Conservation (phyloP, 2,888 invertebrate genomes). For the Apomyelois bistriatella region DNA sequence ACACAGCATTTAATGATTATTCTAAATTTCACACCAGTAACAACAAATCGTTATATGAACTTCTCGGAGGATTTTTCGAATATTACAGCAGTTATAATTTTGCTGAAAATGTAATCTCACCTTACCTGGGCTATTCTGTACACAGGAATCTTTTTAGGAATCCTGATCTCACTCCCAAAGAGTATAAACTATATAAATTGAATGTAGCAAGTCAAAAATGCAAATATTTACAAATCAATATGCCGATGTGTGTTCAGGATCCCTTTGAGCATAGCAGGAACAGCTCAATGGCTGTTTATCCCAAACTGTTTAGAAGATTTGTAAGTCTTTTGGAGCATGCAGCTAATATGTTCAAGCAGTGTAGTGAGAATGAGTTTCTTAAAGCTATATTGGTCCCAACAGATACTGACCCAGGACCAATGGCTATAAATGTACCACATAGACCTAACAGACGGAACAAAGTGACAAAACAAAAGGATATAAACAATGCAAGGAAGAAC, state of each 20-base stretch:
- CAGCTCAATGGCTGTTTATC: conserved; percentile 44
- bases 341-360: conserved; percentile 29
- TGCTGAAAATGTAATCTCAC: conserved; percentile 75
- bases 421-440: background rate
- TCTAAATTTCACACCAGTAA: conserved; percentile 29
- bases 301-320: conserved; percentile 29
- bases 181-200: conserved; percentile 59
- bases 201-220: conserved; percentile 31
- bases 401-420: background rate
- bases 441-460: background rate
- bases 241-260: conserved; percentile 80
- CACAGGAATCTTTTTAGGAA: conserved; percentile 48
- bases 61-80: conserved; percentile 82
- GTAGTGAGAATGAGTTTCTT: conserved; percentile 27
- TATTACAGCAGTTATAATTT: conserved; percentile 81
- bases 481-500: background rate
- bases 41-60: conserved; percentile 55
- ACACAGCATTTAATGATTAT: conserved; percentile 71
- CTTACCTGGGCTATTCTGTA: conserved; percentile 76
- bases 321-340: conserved; percentile 30
- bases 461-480: background rate
- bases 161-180: conserved; percentile 28
- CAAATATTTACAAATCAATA: conserved; percentile 41
- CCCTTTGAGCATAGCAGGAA: conserved; percentile 81
- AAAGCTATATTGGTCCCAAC: conserved; percentile 23